A percentile compares a stretch with the other conserved stretches of the same genome.
These are phyloP conservation scores for Mobula hypostoma DNA, from an alignment of 2,113 vertebrate species.

Conservation along the genomic window DNA sequence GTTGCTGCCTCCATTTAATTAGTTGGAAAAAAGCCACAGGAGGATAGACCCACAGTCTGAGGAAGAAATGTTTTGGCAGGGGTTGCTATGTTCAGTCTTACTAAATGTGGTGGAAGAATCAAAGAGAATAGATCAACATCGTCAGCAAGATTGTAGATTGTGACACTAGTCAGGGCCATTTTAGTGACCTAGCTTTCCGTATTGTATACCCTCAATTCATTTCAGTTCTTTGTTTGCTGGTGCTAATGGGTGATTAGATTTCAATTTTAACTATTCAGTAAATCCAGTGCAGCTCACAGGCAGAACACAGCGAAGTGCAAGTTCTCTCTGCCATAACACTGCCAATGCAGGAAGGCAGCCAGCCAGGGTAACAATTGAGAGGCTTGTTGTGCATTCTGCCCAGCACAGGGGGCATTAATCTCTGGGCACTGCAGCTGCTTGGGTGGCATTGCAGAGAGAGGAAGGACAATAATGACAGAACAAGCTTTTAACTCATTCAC, in stretches of 20 bases:
- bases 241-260: slow-evolving; percentile 7
- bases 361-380: slow-evolving; percentile 32
- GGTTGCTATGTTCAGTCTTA: not conserved
- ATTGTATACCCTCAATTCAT: not conserved
- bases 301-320: not conserved
- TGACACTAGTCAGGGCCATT: not conserved
- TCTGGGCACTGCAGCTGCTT: slow-evolving; percentile 38
- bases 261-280: not conserved
- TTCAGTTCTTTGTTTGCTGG: not conserved
- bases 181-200: not conserved
- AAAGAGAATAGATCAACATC: not conserved
- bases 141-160: not conserved
- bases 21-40: not conserved
- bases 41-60: not conserved
- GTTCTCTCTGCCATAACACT: not conserved
- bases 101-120: not conserved
- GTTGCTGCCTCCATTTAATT: not conserved
- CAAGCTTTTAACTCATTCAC: slow-evolving; percentile 14
- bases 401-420: slow-evolving; percentile 15
- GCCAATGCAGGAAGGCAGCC: slow-evolving; percentile 25
- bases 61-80: not conserved
- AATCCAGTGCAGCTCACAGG: not conserved
- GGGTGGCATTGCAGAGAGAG: slow-evolving; percentile 20
- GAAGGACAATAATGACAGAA: not conserved
- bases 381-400: slow-evolving; percentile 36